Base-by-base conservation (phyloP, 1,140 invertebrate genomes). In the Hylaeus volcanicus region DNA sequence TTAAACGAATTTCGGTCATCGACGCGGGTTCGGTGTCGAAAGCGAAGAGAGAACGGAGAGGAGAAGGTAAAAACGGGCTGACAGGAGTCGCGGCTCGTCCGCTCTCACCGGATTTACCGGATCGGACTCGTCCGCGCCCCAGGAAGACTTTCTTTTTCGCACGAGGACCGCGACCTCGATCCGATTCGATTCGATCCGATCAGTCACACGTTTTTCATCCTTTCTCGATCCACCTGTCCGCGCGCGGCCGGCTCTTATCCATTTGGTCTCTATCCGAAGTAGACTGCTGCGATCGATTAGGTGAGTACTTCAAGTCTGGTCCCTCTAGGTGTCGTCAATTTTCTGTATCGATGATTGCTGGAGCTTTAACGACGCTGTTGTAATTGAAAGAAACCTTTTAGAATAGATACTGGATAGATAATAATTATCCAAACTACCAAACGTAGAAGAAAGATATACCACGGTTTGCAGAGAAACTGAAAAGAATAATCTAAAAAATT, bases 81-180 rank as follows among this genome's bases (percentile, higher is more conserved):
- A 70, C 63, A 63, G 58, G n/a, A 58, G 72, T 71, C 65, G 82
- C 81, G 53, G 75, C 63, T 61, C 79, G 70, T 85, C 86, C 76
- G 85, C 86, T 88, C 86, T 88, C 86, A 85, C 86, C 86, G 70
- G 81, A 81, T 79, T 60, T 80, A 64, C 48, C 76, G 77, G 75
- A 83, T 77, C 81, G 83, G 74, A 80, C 79, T 77, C 76, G 79
- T 65, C 63, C 60, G 65, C 84, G 60, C 72, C 69, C 72, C 65
- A 61, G 74, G 26, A 88, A 56, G 80, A 88, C 86, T 88, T 88
- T 88, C 86, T 88, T 88, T 85, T 86, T 86, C 86, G 78, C 85
- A 64, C 73, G 70, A 69, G 70, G 80, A 68, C 68, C 80, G 79
- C 83, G 86, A 88, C 86, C 86, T 88, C 79, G 79, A 85, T 88